phyloP scores from a whole-genome alignment of 2,888 invertebrate genomes.

The Melanostoma scalare region DNA sequence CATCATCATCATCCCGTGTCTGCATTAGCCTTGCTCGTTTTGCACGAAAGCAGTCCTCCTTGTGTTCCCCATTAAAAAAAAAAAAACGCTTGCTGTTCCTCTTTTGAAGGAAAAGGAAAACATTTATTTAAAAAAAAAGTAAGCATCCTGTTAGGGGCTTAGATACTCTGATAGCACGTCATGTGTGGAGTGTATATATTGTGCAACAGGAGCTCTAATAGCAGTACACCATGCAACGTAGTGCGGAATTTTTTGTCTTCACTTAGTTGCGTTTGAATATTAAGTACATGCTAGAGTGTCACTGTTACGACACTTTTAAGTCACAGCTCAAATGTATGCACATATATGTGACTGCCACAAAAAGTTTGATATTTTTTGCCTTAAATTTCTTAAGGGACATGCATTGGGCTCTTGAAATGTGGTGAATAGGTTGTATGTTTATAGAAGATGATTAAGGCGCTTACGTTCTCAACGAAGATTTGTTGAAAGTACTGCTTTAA shows the following conservation, averaged over 20 bases:
- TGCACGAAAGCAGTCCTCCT: conserved; percentile 8
- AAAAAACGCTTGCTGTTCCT: conserved; percentile 7
- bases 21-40: conserved; percentile 39
- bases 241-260: not conserved
- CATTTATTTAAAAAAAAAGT: conserved; percentile 15
- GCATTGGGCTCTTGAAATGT: not conserved
- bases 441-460: too few relatives aligned
- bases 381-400: not conserved
- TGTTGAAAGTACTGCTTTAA: too few relatives aligned
- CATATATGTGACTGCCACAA: conserved; percentile 15
- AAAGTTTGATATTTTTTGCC: not conserved
- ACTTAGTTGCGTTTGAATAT: conserved; percentile 33
- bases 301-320: conserved; percentile 25
- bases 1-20: conserved; percentile 28
- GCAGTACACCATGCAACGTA: conserved; percentile 26
- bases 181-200: conserved; percentile 19
- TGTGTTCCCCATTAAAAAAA: not conserved
- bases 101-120: conserved; percentile 16
- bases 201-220: conserved; percentile 50
- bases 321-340: conserved; percentile 6
- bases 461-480: too few relatives aligned
- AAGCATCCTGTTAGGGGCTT: conserved; percentile 50
- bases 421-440: too few relatives aligned
- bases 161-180: conserved; percentile 45
- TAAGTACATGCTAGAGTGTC: conserved; percentile 25